These are phyloP conservation scores for Halichoerus grypus DNA, from an alignment of 2,113 vertebrate species.

Conservation along the genomic window DNA sequence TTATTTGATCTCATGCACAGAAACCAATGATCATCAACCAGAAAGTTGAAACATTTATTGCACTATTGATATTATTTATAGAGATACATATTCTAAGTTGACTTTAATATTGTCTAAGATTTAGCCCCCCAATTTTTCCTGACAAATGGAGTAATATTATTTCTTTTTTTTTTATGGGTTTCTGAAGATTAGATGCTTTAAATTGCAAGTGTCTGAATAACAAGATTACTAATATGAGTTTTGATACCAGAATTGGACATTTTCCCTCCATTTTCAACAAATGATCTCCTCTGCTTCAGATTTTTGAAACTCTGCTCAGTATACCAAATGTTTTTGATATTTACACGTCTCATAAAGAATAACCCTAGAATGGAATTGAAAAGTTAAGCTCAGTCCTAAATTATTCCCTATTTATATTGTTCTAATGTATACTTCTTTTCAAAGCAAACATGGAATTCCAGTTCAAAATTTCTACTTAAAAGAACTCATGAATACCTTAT, in stretches of 20 bases:
- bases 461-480: conserved; percentile 50
- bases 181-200: conserved; percentile 23
- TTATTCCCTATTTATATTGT: background rate
- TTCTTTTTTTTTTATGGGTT: background rate
- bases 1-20: background rate
- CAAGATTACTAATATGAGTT: background rate
- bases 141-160: background rate
- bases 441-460: background rate
- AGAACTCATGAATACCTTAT: background rate
- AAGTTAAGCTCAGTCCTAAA: conserved; percentile 25
- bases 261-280: background rate
- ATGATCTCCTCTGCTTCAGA: background rate
- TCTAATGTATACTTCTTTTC: background rate
- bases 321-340: conserved; percentile 14
- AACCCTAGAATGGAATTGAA: background rate
- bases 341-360: background rate
- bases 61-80: background rate
- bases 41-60: background rate
- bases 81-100: background rate
- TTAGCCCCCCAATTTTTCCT: background rate
- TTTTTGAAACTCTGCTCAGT: background rate
- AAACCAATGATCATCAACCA: background rate
- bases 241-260: background rate
- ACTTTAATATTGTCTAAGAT: background rate
- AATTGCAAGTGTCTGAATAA: background rate